phyloP scores from a whole-genome alignment of 2,113 vertebrate species.

The Pollachius pollachius region DNA sequence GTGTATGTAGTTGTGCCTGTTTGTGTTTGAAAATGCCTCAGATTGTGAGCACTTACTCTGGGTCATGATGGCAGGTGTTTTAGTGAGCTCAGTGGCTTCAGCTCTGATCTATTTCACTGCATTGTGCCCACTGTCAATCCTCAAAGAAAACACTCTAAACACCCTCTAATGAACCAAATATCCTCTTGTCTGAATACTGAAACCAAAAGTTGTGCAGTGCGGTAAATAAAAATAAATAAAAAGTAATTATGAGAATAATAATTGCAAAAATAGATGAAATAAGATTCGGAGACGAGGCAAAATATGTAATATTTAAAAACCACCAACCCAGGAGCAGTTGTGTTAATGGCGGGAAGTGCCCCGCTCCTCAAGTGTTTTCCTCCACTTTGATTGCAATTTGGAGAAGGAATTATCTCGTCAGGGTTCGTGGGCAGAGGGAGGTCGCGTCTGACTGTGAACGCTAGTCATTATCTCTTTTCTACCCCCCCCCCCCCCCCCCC shows the following conservation, averaged over 20 bases:
- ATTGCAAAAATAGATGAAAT: conserved; percentile 49
- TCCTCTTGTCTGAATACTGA: too few relatives aligned
- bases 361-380: conserved; percentile 72
- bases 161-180: too few relatives aligned
- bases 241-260: conserved; percentile 38
- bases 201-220: background rate
- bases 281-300: conserved; percentile 42
- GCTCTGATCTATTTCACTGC: too few relatives aligned
- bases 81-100: too few relatives aligned
- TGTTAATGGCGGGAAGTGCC: conserved; percentile 71
- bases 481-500: conserved; percentile 11
- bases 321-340: conserved; percentile 62
- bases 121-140: too few relatives aligned
- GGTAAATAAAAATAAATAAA: conserved; percentile 15
- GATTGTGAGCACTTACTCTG: too few relatives aligned
- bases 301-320: conserved; percentile 65
- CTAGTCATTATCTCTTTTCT: conserved; percentile 69
- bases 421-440: conserved; percentile 66
- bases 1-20: too few relatives aligned
- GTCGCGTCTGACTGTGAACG: conserved; percentile 69
- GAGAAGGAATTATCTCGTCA: conserved; percentile 75
- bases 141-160: too few relatives aligned
- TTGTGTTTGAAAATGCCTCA: too few relatives aligned
- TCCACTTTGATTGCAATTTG: conserved; percentile 79
- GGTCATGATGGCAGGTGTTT: too few relatives aligned